Base-by-base conservation (phyloP, 92 coral and sea anemone genomes). In the Diadumene lineata region DNA sequence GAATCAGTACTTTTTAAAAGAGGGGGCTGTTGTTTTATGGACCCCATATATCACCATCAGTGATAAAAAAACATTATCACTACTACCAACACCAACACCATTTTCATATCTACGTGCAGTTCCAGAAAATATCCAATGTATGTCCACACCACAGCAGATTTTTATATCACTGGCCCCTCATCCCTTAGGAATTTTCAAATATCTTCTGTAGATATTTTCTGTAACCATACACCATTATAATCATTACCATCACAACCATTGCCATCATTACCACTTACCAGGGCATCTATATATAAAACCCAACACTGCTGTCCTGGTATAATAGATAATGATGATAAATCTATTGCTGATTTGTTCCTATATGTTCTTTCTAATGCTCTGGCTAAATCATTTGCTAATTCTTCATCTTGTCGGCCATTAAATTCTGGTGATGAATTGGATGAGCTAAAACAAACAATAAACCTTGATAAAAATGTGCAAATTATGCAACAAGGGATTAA, bases 341-440 rank as follows among this genome's bases (percentile, higher is more conserved):
- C 98, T 62, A 94, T 61, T 16, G 98, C 97, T 61, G 96, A 84
- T 68, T 78, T 86, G 69, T 88, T 87, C n/a, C 84, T 82, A 58
- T 82, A 94, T 18, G 93, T 84, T 74, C 92, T 91, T 68, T 82
- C 93, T 46, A 94, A 79, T 1, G 89, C 87, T 56, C 92, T 83
- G 62, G 96, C 82, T 64, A 94, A 76, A 56, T 88, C 97, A 66
- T 89, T 78, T 68, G 97, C 93, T 23, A 94, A 84, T 18, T 92
- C 98, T 11, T 94, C 97, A 26, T 97, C 98, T 7, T 92, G 91
- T 84, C 98, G 64, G 21, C 98, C 97, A 69, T 94, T 97, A 77
- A 94, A 94, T 61, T 84, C 97, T 64, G 96, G 94, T 17, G 96
- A 86, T 48, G 98, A 94, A 84, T 94, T 92, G 9, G 97, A 97